A percentile compares a stretch with the other conserved stretches of the same genome.
These are phyloP conservation scores for Gymnocephalus cernua DNA, from an alignment of 2,113 vertebrate species.

Conservation along the genomic window DNA sequence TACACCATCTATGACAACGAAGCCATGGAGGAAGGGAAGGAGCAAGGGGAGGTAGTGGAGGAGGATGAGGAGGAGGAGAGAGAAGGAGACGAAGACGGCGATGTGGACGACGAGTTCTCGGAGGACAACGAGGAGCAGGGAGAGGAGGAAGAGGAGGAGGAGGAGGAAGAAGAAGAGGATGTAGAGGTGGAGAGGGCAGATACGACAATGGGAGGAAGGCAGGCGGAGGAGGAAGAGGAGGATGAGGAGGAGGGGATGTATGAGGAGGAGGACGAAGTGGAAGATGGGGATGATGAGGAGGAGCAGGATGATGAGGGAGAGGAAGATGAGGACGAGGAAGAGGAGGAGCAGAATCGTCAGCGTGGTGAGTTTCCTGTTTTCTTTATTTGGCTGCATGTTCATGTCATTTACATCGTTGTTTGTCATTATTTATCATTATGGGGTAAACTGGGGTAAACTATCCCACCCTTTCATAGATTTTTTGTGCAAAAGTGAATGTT, in stretches of 20 bases:
- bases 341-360: conserved; percentile 66
- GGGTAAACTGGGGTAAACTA: background rate
- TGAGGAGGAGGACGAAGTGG: conserved; percentile 73
- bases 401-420: background rate
- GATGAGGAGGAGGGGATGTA: conserved; percentile 68
- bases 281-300: conserved; percentile 68
- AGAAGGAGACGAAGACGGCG: conserved; percentile 71
- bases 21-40: conserved; percentile 78
- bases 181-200: conserved; percentile 56
- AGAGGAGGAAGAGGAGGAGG: conserved; percentile 69
- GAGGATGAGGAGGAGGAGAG: conserved; percentile 71
- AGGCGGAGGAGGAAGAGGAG: conserved; percentile 63
- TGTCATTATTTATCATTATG: background rate
- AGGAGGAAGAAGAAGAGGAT: conserved; percentile 55
- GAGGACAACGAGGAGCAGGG: conserved; percentile 78
- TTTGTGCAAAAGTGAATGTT: background rate
- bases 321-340: conserved; percentile 75
- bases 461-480: background rate
- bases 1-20: conserved; percentile 89
- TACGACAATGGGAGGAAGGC: conserved; percentile 37
- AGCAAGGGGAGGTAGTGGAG: conserved; percentile 64
- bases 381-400: background rate
- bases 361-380: conserved; percentile 70
- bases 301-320: conserved; percentile 70
- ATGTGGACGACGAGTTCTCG: conserved; percentile 79